A percentile compares a stretch with the other conserved stretches of the same genome.
Conservation (phyloP, 2,888 invertebrate species). For the Bellardia pandia region DNA sequence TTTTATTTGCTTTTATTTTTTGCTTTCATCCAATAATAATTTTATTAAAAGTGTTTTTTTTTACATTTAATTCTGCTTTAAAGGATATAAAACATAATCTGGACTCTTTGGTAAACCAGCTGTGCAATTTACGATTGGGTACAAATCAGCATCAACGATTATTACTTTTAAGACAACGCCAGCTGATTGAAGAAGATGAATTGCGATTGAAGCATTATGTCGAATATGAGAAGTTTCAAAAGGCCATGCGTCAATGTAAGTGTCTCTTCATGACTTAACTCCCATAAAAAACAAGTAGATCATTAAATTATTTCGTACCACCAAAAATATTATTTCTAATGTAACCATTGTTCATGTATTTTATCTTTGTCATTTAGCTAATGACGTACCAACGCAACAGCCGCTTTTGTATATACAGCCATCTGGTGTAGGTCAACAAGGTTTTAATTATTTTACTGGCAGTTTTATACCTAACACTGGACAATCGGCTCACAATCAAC, state of each 20-base stretch:
- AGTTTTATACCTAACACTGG: slow-evolving; percentile 57
- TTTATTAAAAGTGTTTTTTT: background rate
- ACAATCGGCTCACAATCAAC: slow-evolving; percentile 60
- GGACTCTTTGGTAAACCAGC: slow-evolving; percentile 82
- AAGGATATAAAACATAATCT: slow-evolving; percentile 84
- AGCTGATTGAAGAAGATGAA: slow-evolving; percentile 84
- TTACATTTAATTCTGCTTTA: slow-evolving; percentile 23
- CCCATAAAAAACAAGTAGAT: too few relatives aligned
- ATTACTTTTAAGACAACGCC: slow-evolving; percentile 82
- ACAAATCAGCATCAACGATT: slow-evolving; percentile 83
- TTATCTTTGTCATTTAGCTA: slow-evolving; percentile 43
- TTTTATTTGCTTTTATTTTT: too few relatives aligned
- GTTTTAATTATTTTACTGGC: slow-evolving; percentile 69
- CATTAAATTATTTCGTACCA: too few relatives aligned
- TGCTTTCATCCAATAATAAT: too few relatives aligned
- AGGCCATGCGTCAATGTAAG: slow-evolving; percentile 81
- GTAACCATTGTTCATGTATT: too few relatives aligned
- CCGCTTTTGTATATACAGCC: slow-evolving; percentile 72
- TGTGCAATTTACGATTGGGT: slow-evolving; percentile 82
- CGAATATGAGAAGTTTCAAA: slow-evolving; percentile 84
- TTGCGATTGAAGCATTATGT: slow-evolving; percentile 83
- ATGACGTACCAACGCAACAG: slow-evolving; percentile 71
- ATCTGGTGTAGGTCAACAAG: slow-evolving; percentile 66
- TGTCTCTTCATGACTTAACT: background rate
- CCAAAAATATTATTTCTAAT: too few relatives aligned